Evolutionary conservation across 2,888 invertebrate species (phyloP).

Genomic region (Ganaspis brasiliensis): DNA sequence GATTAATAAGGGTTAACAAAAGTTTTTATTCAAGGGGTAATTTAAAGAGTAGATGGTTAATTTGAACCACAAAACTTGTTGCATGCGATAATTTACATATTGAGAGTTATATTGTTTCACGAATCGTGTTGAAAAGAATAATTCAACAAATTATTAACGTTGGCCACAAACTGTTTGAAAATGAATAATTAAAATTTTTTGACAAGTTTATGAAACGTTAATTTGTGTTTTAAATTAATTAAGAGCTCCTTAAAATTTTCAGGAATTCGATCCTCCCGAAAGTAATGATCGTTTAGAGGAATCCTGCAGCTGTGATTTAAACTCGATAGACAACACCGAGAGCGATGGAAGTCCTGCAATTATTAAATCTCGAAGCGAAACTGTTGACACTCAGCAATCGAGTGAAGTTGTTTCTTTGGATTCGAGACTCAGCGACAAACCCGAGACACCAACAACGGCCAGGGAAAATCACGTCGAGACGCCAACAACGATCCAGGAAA

Average conservation of each 20-base stretch:
- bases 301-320: conserved; percentile 80
- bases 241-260: not conserved
- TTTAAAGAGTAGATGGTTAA: too few species aligned
- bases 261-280: conserved; percentile 76
- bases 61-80: too few species aligned
- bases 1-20: too few species aligned
- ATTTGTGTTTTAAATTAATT: too few species aligned
- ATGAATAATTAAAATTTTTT: too few species aligned
- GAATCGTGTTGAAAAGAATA: too few species aligned
- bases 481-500: conserved; percentile 70
- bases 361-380: conserved; percentile 79
- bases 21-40: too few species aligned
- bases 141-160: too few species aligned
- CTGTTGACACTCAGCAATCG: conserved; percentile 72
- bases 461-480: conserved; percentile 72
- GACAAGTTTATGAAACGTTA: too few species aligned
- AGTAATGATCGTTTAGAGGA: conserved; percentile 77
- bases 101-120: too few species aligned
- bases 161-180: too few species aligned
- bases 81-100: too few species aligned
- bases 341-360: conserved; percentile 82
- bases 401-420: conserved; percentile 82
- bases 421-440: conserved; percentile 81
- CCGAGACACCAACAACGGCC: conserved; percentile 71
- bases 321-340: conserved; percentile 79